Evolutionary conservation across 2,888 invertebrate species (phyloP).

Genomic region (Apomyelois bistriatella): DNA sequence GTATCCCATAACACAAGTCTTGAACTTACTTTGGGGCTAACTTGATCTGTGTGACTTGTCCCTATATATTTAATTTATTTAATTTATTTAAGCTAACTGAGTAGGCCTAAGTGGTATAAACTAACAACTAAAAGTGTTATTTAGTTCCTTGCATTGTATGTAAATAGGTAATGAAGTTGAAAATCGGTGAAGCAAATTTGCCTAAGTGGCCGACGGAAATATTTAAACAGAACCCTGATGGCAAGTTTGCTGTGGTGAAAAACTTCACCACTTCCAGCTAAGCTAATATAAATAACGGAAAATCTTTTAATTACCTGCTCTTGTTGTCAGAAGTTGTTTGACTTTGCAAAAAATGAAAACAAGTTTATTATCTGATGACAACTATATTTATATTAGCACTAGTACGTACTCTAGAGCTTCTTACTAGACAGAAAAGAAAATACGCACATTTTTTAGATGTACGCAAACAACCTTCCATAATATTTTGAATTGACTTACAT

Average conservation of each 20-base stretch:
- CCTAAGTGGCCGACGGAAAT: slow-evolving; percentile 56
- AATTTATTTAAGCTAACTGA: too few relatives aligned
- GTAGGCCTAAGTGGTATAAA: not conserved
- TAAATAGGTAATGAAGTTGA: slow-evolving; percentile 16
- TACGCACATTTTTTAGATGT: too few relatives aligned
- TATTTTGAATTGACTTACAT: too few relatives aligned
- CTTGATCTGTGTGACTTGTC: too few relatives aligned
- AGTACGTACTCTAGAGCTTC: too few relatives aligned
- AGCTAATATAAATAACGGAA: slow-evolving; percentile 47
- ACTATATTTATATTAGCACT: too few relatives aligned
- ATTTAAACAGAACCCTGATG: slow-evolving; percentile 52
- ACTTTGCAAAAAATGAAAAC: not conserved
- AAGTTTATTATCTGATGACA: too few relatives aligned
- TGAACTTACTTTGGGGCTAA: too few relatives aligned
- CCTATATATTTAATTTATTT: too few relatives aligned
- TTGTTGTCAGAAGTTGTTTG: not conserved
- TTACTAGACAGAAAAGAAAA: too few relatives aligned
- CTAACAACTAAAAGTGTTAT: slow-evolving; percentile 19
- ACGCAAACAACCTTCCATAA: too few relatives aligned
- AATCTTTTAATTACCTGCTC: slow-evolving; percentile 51
- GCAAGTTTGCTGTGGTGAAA: slow-evolving; percentile 37
- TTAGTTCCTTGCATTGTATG: slow-evolving; percentile 23
- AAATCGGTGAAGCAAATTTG: slow-evolving; percentile 45
- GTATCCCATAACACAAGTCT: too few relatives aligned
- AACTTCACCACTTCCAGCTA: slow-evolving; percentile 27